Evolutionary conservation across 2,113 vertebrate genomes (phyloP), one percentile per base, ranked within the genome.

Genomic region (Hypocryptadius cinnamomeus): DNA sequence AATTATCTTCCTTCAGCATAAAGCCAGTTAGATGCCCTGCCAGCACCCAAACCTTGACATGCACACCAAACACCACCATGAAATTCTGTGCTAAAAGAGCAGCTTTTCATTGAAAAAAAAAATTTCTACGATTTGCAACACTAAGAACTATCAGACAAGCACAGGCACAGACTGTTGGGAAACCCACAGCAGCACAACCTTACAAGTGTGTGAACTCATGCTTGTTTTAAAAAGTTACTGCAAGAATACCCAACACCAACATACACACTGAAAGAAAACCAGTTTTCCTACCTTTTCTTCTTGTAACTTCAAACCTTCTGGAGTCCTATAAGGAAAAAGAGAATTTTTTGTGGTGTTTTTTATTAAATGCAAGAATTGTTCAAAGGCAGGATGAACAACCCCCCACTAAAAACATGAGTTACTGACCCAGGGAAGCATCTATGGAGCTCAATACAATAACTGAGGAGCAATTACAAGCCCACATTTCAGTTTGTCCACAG

Each of bases 241-340:
- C 72, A 90, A 77, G 53, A 85, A 84, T 13, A 92, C 16, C 53
- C 63, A 48, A 91, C 65, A 94, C 44, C 57, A 79, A 87, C 91
- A 96, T 27, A 86, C 23, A 89, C 25, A 84, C 4, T 21, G 59
- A 44, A 59, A 89, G 56, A 68, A 95, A 66, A 92, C 4, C n/a
- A 4, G 8, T 21, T 45, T 79, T 59, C 97, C 85, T 98, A 98
- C 98, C 98, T 98, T 98, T 97, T 97, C 95, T 97, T 97, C 98
- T 93, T 85, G 95, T 57, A 85, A 95, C 94, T 93, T 97, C 97
- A 97, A 97, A 83, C 85, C 82, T 96, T 97, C 96, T 95, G 87
- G 94, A 76, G 56, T 95, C 97, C 98, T 98, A 89, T 30, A 97
- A 98, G 79, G 94, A 93, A 97, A 97, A 92, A 97, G 85, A 97